Percentiles rank a stretch among this genome's conserved stretches.
Evolutionary conservation across 2,113 vertebrate genomes (phyloP).

Genomic region (Hymenochirus boettgeri): DNA sequence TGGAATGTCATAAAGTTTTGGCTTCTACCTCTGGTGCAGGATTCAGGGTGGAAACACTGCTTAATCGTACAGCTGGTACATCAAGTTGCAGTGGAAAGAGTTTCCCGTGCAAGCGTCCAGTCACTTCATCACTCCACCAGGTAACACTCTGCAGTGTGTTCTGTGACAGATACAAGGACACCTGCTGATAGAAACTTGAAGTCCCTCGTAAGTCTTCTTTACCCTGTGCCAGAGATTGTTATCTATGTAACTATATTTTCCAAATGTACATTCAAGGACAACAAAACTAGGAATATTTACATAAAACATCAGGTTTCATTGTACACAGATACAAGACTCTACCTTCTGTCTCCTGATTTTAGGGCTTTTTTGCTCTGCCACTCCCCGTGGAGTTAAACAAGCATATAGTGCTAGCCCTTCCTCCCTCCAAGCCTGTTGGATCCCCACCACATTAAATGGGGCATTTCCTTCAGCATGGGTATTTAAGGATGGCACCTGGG

Average conservation of each 20-base stretch:
- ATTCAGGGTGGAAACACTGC: constrained; percentile 47
- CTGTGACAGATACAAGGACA: constrained; percentile 54
- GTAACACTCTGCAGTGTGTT: constrained; percentile 47
- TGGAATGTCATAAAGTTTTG: too few species aligned
- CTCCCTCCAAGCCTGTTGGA: constrained; percentile 63
- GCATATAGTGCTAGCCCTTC: constrained; percentile 57
- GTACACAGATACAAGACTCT: constrained; percentile 25
- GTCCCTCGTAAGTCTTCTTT: constrained; percentile 37
- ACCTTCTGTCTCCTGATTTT: constrained; percentile 43
- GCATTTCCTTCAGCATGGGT: constrained; percentile 24
- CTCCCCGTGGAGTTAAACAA: constrained; percentile 47
- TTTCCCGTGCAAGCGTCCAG: constrained; percentile 44
- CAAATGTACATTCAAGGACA: neutral
- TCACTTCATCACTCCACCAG: constrained; percentile 54
- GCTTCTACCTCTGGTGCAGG: constrained; percentile 57
- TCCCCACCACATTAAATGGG: constrained; percentile 59
- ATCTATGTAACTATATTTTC: neutral
- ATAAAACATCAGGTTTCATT: too few species aligned
- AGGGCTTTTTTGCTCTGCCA: constrained; percentile 9
- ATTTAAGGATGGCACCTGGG: constrained; percentile 44
- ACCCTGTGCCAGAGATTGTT: constrained; percentile 5
- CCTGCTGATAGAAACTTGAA: constrained; percentile 49
- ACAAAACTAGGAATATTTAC: too few species aligned
- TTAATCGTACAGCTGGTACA: constrained; percentile 54
- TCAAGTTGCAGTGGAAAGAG: constrained; percentile 40